phyloP scores from a whole-genome alignment of 1,140 invertebrate species.

The Tetragonula clypearis region DNA sequence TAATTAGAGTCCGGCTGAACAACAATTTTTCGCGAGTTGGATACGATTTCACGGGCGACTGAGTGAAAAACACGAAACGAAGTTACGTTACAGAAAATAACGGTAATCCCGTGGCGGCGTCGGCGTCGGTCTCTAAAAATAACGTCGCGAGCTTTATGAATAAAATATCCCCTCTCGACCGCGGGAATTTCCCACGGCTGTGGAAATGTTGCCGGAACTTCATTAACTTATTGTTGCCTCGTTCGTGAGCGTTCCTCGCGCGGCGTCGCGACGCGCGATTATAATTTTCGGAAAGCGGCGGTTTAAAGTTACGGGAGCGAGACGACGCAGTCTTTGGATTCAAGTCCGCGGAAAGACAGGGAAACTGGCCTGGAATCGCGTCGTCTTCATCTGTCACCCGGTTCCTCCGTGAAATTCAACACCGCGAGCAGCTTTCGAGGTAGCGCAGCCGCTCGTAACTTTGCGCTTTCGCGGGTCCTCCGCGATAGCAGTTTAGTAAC shows the following conservation, averaged over 20 bases:
- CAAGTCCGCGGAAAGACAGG: not conserved
- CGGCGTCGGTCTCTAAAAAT: not conserved
- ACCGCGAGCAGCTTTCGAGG: not conserved
- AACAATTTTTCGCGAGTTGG: not conserved
- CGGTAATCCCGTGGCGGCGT: not conserved
- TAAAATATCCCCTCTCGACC: conserved; percentile 2
- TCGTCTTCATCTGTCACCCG: conserved; percentile 1
- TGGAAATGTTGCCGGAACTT: not conserved
- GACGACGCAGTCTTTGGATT: not conserved
- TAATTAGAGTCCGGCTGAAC: not conserved
- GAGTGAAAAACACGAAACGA: not conserved
- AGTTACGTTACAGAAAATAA: conserved; percentile 2
- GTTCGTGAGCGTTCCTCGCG: not conserved
- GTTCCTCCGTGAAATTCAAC: not conserved
- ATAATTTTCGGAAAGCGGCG: conserved; percentile 4
- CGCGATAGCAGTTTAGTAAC: not conserved
- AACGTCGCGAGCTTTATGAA: not conserved
- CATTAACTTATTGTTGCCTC: not conserved
- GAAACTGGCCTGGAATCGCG: not conserved
- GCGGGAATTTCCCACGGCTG: not conserved
- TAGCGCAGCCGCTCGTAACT: not conserved
- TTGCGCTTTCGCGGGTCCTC: not conserved
- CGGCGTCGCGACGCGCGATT: not conserved
- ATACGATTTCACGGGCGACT: not conserved
- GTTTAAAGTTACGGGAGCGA: not conserved